A percentile compares a stretch with the other conserved stretches of the same genome.
These are phyloP conservation scores for Tokudaia muenninki DNA, from an alignment of 2,797 vertebrate genomes.

Conservation along the genomic window DNA sequence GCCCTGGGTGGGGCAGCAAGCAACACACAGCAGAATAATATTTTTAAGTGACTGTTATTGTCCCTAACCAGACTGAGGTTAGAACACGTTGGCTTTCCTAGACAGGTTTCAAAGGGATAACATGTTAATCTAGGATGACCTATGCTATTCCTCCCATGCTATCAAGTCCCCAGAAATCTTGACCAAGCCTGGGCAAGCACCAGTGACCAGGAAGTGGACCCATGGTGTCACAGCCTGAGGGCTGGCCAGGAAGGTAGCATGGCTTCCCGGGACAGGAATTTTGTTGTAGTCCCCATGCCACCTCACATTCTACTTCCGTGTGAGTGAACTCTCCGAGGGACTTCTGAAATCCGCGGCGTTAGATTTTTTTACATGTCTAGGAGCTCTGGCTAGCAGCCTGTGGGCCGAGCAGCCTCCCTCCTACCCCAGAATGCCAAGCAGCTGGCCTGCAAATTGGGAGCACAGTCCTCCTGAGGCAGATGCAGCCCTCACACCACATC, in stretches of 20 bases:
- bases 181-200: not conserved
- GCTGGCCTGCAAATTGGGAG: not conserved
- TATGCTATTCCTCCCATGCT: not conserved
- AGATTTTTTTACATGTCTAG: not conserved
- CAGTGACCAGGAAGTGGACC: not conserved
- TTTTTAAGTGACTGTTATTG: not conserved
- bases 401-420: not conserved
- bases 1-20: not conserved
- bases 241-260: not conserved
- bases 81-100: not conserved
- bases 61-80: slow-evolving; percentile 12
- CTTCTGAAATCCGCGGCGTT: not conserved
- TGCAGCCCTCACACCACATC: not conserved
- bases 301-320: not conserved
- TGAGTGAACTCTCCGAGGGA: not conserved
- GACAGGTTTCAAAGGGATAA: not conserved
- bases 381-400: not conserved
- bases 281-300: too few relatives aligned
- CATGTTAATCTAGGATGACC: slow-evolving; percentile 31
- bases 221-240: not conserved
- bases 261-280: rapidly evolving
- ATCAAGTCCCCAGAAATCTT: not conserved
- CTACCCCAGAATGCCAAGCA: not conserved
- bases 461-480: not conserved
- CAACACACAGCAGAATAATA: not conserved